A percentile compares a stretch with the other conserved stretches of the same genome.
Evolutionary conservation across 1,140 invertebrate species (phyloP).

Genomic region (Bilobella aurantiaca): DNA sequence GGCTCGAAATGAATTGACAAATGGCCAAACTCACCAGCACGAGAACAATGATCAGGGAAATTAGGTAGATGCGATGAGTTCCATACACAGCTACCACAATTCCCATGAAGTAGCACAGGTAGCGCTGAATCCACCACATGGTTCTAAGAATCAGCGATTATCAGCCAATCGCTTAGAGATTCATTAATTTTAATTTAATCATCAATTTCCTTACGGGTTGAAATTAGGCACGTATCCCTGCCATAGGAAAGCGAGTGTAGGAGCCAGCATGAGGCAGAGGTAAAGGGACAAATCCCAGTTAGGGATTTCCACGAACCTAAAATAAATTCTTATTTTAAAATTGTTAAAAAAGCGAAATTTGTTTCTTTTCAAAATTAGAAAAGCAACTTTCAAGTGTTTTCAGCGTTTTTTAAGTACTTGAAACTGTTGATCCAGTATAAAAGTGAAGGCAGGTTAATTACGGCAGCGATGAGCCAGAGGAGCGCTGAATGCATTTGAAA

Average conservation of each 20-base stretch:
- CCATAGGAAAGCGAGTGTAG: slow-evolving; percentile 27
- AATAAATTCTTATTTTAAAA: background rate
- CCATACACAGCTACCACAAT: slow-evolving; percentile 18
- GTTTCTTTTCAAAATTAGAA: background rate
- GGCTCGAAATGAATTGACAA: slow-evolving; percentile 18
- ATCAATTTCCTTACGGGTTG: slow-evolving; percentile 19
- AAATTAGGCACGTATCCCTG: slow-evolving; percentile 27
- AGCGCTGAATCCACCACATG: slow-evolving; percentile 28
- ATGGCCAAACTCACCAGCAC: slow-evolving; percentile 19
- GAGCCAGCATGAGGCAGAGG: slow-evolving; percentile 20
- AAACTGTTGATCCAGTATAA: slow-evolving; percentile 24
- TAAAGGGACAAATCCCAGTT: slow-evolving; percentile 31
- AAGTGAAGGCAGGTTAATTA: slow-evolving; percentile 21
- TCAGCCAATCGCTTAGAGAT: background rate
- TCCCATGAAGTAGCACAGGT: slow-evolving; percentile 21
- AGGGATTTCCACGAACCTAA: slow-evolving; percentile 12
- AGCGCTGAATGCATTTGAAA: slow-evolving; percentile 23
- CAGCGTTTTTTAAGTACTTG: slow-evolving; percentile 7
- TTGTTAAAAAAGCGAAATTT: background rate
- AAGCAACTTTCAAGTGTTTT: background rate
- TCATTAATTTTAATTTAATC: background rate
- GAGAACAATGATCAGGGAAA: slow-evolving; percentile 21
- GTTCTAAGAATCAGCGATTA: slow-evolving; percentile 11
- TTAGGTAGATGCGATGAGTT: slow-evolving; percentile 26
- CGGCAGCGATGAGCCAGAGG: slow-evolving; percentile 21